phyloP scores from a whole-genome alignment of 2,113 vertebrate species.

The Rattus rattus region DNA sequence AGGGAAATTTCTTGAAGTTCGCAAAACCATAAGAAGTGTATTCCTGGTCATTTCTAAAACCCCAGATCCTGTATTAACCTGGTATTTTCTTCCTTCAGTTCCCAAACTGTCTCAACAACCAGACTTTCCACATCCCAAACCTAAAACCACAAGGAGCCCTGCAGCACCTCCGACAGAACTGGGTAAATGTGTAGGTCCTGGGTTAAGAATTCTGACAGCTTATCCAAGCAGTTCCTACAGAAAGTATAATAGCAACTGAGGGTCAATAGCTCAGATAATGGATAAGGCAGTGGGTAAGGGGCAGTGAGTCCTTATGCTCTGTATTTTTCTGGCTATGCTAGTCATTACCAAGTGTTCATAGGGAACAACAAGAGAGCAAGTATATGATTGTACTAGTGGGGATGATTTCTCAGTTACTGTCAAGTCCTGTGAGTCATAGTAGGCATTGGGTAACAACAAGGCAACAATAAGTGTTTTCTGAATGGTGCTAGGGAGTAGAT shows the following conservation, averaged over 20 bases:
- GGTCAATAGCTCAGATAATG: background rate
- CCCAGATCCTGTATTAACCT: constrained; percentile 11
- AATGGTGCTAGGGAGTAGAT: background rate
- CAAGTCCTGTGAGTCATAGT: background rate
- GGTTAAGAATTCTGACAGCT: background rate
- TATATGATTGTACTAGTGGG: background rate
- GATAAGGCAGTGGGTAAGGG: background rate
- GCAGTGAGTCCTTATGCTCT: background rate
- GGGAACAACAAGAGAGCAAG: background rate
- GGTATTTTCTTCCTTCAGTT: constrained; percentile 80
- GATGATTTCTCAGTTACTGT: background rate
- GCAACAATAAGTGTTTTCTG: background rate
- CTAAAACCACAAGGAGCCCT: constrained; percentile 78
- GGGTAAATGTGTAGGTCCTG: constrained; percentile 77
- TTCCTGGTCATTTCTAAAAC: constrained; percentile 12
- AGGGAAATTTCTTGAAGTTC: constrained; percentile 9
- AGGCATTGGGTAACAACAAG: background rate
- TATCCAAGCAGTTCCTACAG: background rate
- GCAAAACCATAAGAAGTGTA: background rate
- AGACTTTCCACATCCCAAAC: constrained; percentile 65
- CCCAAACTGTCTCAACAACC: constrained; percentile 75
- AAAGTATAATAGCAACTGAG: background rate
- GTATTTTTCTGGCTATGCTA: background rate
- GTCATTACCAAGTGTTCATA: background rate
- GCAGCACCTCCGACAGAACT: constrained; percentile 72